A percentile compares a stretch with the other conserved stretches of the same genome.
phyloP scores from a whole-genome alignment of 1,140 invertebrate genomes.

The Zaprionus vittiger region DNA sequence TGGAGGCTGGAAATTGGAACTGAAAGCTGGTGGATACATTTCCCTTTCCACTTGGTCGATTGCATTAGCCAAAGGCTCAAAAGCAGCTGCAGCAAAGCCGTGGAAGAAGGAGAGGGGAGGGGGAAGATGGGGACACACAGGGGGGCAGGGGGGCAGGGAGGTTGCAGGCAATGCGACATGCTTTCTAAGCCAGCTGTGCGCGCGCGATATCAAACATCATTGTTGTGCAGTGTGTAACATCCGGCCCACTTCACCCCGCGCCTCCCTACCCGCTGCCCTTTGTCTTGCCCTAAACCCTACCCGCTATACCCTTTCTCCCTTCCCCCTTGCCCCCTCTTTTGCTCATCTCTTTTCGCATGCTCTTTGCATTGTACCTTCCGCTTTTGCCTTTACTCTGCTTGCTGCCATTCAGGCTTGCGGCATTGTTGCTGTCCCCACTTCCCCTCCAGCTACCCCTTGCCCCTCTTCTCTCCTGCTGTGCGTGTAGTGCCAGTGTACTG shows the following conservation, averaged over 20 bases:
- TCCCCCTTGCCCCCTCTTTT: not conserved
- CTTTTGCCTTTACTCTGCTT: not conserved
- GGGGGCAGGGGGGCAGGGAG: not conserved
- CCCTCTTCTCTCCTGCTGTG: not conserved
- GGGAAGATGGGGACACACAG: too few relatives aligned
- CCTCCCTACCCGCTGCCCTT: too few relatives aligned
- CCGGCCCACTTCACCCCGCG: not conserved
- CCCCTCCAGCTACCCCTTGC: not conserved
- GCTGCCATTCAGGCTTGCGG: constrained; percentile 14
- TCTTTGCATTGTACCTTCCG: constrained; percentile 23
- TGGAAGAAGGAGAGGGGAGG: not conserved
- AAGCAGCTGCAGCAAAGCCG: not conserved
- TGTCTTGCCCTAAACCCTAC: not conserved
- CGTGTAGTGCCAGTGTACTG: not conserved
- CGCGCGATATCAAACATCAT: constrained; percentile 45
- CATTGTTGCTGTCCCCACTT: not conserved
- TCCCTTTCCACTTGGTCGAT: constrained; percentile 31
- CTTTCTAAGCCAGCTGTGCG: constrained; percentile 22
- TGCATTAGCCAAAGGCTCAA: constrained; percentile 32
- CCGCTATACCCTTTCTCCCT: not conserved
- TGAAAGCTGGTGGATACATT: not conserved
- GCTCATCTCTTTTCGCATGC: constrained; percentile 1
- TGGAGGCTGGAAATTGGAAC: constrained; percentile 8
- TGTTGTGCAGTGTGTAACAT: constrained; percentile 39
- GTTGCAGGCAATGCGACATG: constrained; percentile 1